Evolutionary conservation across 2,888 invertebrate species (phyloP).

Genomic region (Orthonychiurus folsomi): DNA sequence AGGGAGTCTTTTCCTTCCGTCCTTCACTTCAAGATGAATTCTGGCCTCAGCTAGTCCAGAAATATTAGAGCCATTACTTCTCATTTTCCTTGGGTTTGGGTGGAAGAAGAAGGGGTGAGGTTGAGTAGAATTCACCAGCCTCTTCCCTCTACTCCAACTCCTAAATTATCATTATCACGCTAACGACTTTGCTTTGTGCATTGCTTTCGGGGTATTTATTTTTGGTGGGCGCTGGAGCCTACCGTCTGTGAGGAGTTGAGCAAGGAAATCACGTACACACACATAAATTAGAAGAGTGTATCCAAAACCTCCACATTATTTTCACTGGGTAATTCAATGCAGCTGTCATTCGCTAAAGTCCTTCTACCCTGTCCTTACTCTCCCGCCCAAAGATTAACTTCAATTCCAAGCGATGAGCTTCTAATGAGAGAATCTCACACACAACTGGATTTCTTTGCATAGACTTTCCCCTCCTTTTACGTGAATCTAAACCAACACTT

Average conservation of each 20-base stretch:
- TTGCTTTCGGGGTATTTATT: not conserved
- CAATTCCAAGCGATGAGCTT: not conserved
- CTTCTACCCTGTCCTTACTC: not conserved
- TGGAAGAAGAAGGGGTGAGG: no score
- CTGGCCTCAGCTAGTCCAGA: not conserved
- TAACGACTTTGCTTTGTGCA: conserved; percentile 1
- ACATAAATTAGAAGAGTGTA: conserved; percentile 1
- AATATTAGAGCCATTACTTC: conserved; percentile 1
- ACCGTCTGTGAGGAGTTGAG: not conserved
- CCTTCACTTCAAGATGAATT: not conserved
- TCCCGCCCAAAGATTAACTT: not conserved
- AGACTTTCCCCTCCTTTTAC: not conserved
- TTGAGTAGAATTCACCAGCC: not conserved
- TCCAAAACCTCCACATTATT: not conserved
- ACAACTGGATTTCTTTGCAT: not conserved
- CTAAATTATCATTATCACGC: conserved; percentile 1
- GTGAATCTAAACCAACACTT: not conserved
- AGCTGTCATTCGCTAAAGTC: not conserved
- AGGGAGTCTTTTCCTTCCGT: not conserved
- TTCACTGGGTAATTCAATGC: not conserved
- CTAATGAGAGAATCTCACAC: not conserved
- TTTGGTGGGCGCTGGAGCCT: not conserved
- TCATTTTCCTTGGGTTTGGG: not conserved
- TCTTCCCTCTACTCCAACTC: not conserved
- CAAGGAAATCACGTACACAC: not conserved